Evolutionary conservation across 2,113 vertebrate genomes (phyloP).

Genomic region (Diadophis punctatus): DNA sequence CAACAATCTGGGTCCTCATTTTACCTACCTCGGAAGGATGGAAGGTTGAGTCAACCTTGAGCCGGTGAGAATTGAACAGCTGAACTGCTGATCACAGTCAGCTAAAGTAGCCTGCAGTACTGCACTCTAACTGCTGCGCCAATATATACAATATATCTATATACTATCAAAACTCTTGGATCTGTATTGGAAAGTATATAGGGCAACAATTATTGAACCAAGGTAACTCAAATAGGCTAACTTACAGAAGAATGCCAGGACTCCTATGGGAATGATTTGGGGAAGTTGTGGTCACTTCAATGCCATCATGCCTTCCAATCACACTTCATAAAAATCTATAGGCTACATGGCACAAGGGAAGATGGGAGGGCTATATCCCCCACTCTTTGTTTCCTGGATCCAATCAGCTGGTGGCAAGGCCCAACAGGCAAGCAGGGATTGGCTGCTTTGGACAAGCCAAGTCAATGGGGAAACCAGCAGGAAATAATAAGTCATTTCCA

Average conservation of each 20-base stretch:
- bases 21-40: no score
- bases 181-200: not conserved
- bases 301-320: not conserved
- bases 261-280: not conserved
- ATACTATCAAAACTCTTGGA: not conserved
- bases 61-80: no score
- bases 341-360: not conserved
- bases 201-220: not conserved
- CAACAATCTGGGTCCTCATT: no score
- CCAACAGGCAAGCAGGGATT: not conserved
- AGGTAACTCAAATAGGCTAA: not conserved
- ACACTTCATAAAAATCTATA: not conserved
- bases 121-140: no score
- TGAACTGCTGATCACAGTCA: no score
- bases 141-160: not conserved
- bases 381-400: not conserved
- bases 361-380: not conserved
- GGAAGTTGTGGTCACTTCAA: not conserved
- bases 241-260: not conserved
- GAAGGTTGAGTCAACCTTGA: no score
- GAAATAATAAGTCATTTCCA: not conserved
- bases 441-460: not conserved
- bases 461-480: not conserved
- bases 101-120: no score
- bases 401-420: not conserved